Evolutionary conservation across 2,113 vertebrate genomes (phyloP).

Genomic region (Halichoerus grypus): DNA sequence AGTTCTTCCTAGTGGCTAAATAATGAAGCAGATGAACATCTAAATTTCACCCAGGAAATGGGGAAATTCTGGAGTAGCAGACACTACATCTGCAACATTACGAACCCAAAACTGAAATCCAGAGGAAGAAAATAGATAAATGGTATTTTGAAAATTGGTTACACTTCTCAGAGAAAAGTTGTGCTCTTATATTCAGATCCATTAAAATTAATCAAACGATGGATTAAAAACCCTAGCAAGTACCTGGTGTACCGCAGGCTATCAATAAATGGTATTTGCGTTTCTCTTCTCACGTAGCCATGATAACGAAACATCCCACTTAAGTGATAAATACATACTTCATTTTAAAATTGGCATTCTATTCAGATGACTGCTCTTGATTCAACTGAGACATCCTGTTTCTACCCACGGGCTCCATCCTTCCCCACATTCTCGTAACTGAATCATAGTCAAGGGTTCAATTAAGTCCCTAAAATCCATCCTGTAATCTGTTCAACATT

Average conservation of each 20-base stretch:
- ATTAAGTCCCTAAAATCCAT: not conserved
- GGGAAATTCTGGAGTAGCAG: not conserved
- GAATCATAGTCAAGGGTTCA: not conserved
- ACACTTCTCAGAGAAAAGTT: not conserved
- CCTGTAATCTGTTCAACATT: not conserved
- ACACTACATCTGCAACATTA: not conserved
- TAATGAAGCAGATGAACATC: not conserved
- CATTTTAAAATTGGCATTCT: not conserved
- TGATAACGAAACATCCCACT: not conserved
- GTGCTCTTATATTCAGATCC: not conserved
- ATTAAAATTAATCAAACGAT: conserved; percentile 31
- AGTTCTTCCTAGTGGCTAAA: not conserved
- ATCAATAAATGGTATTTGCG: not conserved
- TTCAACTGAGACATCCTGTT: not conserved
- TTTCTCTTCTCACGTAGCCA: not conserved
- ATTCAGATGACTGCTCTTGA: not conserved
- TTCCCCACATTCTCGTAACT: not conserved
- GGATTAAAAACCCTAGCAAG: not conserved
- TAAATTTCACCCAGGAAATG: not conserved
- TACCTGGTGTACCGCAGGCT: not conserved
- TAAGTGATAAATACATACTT: not conserved
- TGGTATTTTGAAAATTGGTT: not conserved
- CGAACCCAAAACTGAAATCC: not conserved
- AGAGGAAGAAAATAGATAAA: not conserved
- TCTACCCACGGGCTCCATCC: not conserved